These are phyloP conservation scores for Mustelus asterias DNA, from an alignment of 2,113 vertebrate genomes.

Conservation along the genomic window DNA sequence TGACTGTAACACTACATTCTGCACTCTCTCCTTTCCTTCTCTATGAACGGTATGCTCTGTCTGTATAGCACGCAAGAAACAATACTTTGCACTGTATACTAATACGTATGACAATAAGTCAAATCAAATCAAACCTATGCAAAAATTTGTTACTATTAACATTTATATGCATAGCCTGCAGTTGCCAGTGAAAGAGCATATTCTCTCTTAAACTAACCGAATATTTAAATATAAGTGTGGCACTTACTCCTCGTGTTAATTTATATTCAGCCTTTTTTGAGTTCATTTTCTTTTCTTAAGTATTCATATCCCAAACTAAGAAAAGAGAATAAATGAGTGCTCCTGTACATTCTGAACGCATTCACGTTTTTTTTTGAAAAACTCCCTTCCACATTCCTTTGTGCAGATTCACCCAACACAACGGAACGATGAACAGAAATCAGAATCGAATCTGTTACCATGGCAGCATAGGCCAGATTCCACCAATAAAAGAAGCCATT, in stretches of 20 bases:
- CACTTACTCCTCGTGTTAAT: neutral
- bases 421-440: neutral
- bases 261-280: neutral
- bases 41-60: no score
- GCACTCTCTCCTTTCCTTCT: no score
- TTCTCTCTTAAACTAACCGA: neutral
- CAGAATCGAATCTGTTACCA: neutral
- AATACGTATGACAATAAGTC: no score
- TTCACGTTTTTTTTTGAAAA: neutral
- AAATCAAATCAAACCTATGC: neutral
- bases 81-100: no score
- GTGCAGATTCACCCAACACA: conserved; percentile 30
- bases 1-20: no score
- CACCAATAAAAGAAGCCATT: conserved; percentile 31
- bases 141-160: neutral
- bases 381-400: conserved; percentile 1
- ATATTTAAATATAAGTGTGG: neutral
- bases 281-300: neutral
- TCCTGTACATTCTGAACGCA: no score
- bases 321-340: neutral
- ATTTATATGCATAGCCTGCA: neutral
- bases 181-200: neutral
- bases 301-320: neutral
- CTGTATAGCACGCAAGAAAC: no score
- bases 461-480: conserved; percentile 24